These are phyloP conservation scores for Ptychochromis oligacanthus DNA, from an alignment of 2,113 vertebrate species.

Conservation along the genomic window DNA sequence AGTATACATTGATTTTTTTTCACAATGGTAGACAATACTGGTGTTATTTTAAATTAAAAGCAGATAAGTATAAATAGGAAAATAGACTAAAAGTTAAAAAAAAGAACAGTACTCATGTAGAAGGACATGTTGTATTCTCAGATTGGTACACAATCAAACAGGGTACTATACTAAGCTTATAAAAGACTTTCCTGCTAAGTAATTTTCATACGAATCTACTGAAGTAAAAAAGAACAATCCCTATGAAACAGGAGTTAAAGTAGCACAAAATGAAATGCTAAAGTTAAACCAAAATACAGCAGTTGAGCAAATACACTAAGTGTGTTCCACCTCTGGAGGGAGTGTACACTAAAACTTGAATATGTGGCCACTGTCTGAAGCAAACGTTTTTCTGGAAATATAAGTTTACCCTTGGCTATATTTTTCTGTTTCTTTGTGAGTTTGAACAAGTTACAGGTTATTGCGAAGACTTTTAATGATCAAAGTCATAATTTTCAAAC, in stretches of 20 bases:
- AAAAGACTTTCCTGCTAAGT: background rate
- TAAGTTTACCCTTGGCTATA: background rate
- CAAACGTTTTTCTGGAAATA: background rate
- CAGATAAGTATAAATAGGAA: background rate
- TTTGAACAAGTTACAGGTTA: background rate
- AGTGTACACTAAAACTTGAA: no score
- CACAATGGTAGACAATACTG: background rate
- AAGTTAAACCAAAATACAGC: no score
- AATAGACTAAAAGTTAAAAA: background rate
- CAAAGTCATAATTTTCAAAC: background rate
- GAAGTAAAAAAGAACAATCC: no score
- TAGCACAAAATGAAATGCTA: background rate
- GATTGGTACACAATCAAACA: background rate
- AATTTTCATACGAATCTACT: background rate
- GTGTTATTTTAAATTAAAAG: background rate
- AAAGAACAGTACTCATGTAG: background rate
- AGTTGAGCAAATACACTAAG: no score
- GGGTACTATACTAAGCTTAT: background rate
- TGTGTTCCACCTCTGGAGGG: no score
- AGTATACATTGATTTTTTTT: background rate
- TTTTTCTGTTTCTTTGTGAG: background rate
- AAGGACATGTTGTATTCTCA: background rate
- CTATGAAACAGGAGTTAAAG: background rate
- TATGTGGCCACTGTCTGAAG: no score
- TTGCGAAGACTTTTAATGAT: background rate